Percentiles rank a stretch among this genome's conserved stretches.
These are phyloP conservation scores for Zapus hudsonius DNA, from an alignment of 2,113 vertebrate species.

Conservation along the genomic window DNA sequence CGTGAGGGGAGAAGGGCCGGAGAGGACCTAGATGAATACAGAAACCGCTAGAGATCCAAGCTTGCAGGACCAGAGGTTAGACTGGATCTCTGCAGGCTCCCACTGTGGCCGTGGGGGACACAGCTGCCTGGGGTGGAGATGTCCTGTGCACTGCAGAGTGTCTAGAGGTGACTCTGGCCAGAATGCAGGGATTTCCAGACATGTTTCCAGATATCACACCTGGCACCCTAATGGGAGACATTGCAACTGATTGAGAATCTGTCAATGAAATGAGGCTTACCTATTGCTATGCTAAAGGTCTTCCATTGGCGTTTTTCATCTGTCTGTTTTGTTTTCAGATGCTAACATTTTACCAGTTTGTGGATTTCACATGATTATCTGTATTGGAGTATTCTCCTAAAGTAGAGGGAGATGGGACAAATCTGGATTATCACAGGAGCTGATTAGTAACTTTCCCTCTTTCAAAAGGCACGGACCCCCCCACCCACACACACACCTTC, in stretches of 20 bases:
- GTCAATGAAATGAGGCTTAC: background rate
- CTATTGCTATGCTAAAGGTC: background rate
- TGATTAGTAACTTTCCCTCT: background rate
- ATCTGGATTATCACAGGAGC: background rate
- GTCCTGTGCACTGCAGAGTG: rapidly evolving
- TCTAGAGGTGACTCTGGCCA: background rate
- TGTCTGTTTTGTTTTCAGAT: background rate
- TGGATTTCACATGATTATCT: background rate
- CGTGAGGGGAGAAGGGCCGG: background rate
- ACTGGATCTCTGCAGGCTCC: background rate
- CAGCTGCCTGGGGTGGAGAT: background rate
- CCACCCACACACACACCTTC: background rate
- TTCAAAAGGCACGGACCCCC: background rate
- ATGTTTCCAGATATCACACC: too few relatives aligned
- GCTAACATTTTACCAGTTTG: background rate
- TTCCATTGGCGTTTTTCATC: background rate
- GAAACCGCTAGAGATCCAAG: background rate
- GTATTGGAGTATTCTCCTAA: background rate
- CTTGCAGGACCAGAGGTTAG: background rate
- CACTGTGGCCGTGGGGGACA: background rate
- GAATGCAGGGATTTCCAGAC: background rate
- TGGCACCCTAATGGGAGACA: too few relatives aligned
- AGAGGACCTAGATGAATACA: background rate
- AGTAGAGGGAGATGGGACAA: background rate
- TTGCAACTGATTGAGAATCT: background rate